phyloP scores from a whole-genome alignment of 2,888 invertebrate genomes.

The Megamerina dolium region DNA sequence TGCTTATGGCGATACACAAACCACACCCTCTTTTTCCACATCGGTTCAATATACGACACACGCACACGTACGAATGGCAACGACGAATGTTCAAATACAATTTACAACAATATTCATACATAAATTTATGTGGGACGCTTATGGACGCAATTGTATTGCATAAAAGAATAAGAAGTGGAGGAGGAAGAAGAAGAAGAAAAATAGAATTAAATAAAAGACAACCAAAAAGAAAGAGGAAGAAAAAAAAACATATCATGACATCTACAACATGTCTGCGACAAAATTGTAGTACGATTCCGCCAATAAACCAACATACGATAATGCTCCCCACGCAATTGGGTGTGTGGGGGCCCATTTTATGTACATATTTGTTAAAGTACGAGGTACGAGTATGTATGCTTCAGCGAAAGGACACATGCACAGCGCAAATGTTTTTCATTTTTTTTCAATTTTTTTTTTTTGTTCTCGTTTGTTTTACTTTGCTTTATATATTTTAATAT shows the following conservation, averaged over 20 bases:
- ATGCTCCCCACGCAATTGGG: too few species aligned
- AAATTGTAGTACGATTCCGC: constrained; percentile 19
- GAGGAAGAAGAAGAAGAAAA: not conserved
- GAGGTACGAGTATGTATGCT: too few species aligned
- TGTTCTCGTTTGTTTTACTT: too few species aligned
- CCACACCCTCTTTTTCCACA: not conserved
- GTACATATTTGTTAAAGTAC: too few species aligned
- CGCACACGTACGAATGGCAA: not conserved
- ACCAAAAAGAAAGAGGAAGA: not conserved
- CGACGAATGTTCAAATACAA: not conserved
- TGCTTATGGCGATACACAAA: not conserved
- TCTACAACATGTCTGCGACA: constrained; percentile 25
- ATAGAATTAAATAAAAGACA: not conserved
- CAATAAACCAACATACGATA: too few species aligned
- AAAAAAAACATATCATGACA: constrained; percentile 15
- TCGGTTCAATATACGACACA: not conserved
- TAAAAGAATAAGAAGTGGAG: not conserved
- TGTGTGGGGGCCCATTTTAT: too few species aligned
- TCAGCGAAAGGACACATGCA: not conserved
- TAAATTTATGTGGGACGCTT: too few species aligned
- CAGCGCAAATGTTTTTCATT: too few species aligned
- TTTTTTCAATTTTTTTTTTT: too few species aligned
- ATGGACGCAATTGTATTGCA: too few species aligned
- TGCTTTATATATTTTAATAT: too few species aligned
- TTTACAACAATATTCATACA: too few species aligned